Percentiles rank a stretch among this genome's conserved stretches.
phyloP scores from a whole-genome alignment of 2,888 invertebrate genomes.

The Sepiola atlantica region DNA sequence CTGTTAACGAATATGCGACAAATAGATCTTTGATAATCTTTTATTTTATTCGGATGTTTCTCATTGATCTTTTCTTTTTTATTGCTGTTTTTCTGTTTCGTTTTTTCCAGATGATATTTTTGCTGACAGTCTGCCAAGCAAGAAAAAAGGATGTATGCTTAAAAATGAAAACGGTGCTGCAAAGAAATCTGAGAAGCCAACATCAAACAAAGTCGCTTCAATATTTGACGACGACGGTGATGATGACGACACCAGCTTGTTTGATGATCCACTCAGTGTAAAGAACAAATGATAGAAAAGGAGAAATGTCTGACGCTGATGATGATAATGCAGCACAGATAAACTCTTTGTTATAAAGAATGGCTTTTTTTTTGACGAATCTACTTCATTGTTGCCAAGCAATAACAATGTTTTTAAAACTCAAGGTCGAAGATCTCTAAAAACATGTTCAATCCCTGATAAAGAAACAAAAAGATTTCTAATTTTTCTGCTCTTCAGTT shows the following conservation, averaged over 20 bases:
- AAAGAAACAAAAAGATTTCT: background rate
- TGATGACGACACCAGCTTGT: constrained; percentile 16
- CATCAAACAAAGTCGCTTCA: background rate
- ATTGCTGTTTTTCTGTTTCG: background rate
- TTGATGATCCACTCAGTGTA: constrained; percentile 32
- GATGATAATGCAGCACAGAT: background rate
- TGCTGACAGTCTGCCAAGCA: constrained; percentile 15
- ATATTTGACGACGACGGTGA: background rate
- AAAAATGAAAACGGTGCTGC: background rate
- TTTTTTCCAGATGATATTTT: background rate
- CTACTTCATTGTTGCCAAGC: background rate
- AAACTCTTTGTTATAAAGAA: background rate
- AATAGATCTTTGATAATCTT: too few species aligned
- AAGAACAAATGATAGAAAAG: constrained; percentile 11
- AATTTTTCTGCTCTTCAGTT: constrained; percentile 18
- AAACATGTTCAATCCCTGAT: background rate
- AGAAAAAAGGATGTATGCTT: background rate
- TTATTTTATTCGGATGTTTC: background rate
- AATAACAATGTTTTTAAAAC: background rate
- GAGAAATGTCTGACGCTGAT: background rate
- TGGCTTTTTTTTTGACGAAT: background rate
- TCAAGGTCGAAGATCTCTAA: background rate
- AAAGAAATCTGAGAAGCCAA: background rate
- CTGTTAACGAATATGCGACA: too few species aligned
- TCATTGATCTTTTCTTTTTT: background rate